These are phyloP conservation scores for Molothrus ater DNA, from an alignment of 2,797 vertebrate species.

Conservation along the genomic window DNA sequence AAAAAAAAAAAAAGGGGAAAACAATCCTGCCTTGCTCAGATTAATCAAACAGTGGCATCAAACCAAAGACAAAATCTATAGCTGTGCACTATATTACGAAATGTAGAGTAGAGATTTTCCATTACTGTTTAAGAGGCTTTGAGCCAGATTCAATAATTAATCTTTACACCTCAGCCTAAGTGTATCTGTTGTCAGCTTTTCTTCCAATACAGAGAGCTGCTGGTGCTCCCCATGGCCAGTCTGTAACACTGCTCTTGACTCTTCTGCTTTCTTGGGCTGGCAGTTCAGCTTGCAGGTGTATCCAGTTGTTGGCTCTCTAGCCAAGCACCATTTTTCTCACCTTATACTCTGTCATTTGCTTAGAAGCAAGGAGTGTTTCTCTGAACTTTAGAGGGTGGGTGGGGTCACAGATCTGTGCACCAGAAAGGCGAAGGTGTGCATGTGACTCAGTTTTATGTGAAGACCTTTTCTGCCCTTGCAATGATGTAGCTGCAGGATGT, in stretches of 20 bases:
- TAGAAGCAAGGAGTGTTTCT: background rate
- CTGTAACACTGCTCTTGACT: background rate
- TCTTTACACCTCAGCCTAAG: background rate
- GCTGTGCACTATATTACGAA: background rate
- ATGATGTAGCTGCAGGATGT: background rate
- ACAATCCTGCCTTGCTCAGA: background rate
- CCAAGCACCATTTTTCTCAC: background rate
- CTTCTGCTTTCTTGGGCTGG: background rate
- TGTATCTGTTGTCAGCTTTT: background rate
- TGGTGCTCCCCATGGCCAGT: background rate
- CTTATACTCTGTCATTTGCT: background rate
- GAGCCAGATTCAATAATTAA: background rate
- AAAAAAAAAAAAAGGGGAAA: background rate
- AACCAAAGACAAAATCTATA: background rate
- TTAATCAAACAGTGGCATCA: background rate
- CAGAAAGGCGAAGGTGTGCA: background rate
- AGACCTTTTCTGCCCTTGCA: background rate
- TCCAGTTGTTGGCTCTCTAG: background rate
- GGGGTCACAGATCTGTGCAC: background rate
- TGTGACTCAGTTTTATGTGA: background rate
- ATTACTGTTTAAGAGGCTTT: background rate
- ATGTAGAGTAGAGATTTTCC: background rate
- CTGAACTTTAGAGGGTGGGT: accelerated
- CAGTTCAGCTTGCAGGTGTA: background rate
- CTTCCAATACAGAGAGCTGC: background rate